Evolutionary conservation across 2,113 vertebrate genomes (phyloP), one percentile per base, ranked within the genome.

Genomic region (Irena cyanogastra): DNA sequence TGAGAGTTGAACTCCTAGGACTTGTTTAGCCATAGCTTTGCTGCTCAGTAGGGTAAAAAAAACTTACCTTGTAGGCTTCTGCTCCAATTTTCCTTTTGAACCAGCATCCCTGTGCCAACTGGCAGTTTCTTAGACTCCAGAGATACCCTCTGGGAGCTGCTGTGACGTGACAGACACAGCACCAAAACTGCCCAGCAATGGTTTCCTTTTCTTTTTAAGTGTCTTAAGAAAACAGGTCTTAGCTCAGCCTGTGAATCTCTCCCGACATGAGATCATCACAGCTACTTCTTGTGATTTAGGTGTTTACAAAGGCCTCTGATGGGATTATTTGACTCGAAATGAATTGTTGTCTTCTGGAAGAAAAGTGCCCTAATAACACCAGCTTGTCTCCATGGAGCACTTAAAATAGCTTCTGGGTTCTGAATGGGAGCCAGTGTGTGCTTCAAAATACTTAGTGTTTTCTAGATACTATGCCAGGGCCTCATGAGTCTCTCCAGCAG

Each of bases 361-460:
- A 87, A 45, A 93, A 90, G 72, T 71, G 69, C 41, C 82, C 56
- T 93, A 71, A 70, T 88, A 89, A 83, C 56, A 42, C 49, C 64
- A 81, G 30, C 71, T 89, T 75, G 85, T 88, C 64, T 77, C 87
- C 52, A 7, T 20, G 81, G 79, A 68, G 41, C 35, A n/a, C 72
- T 90, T 87, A 64, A 95, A 96, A 96, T 92, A 95, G 64, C 64
- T 92, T 60, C 68, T 86, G 86, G 80, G 79, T 94, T 90, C 79
- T 78, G 90, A 83, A 70, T 44, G 35, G 33, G 59, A 93, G 83
- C 64, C 86, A 83, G 16, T 7, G 4, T 2, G 1, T 75, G 57
- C 85, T 93, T 92, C 41, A 52, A 66, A 93, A 75, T 71, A 44
- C 85, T 42, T 41, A 66, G 22, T 83, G 41, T 81, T 95, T 77